phyloP scores from a whole-genome alignment of 2,797 vertebrate genomes.

The Neostethus bicornis region DNA sequence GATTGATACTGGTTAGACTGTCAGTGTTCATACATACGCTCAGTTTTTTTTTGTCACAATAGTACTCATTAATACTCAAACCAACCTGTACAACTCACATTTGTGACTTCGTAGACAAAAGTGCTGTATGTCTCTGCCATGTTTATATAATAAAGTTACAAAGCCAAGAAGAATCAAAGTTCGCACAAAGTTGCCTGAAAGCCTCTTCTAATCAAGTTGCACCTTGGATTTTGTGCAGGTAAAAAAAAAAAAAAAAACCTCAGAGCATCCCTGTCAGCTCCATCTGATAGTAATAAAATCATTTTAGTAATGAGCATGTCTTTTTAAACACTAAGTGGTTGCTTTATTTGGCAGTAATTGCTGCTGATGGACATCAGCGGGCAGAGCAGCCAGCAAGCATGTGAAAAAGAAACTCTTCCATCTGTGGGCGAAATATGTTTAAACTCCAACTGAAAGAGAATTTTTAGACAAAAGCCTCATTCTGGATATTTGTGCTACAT shows the following conservation, averaged over 20 bases:
- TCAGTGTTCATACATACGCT: neutral
- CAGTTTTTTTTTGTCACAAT: too few relatives aligned
- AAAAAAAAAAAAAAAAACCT: neutral
- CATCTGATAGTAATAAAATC: constrained; percentile 6
- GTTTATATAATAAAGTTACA: too few relatives aligned
- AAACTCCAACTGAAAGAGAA: constrained; percentile 25
- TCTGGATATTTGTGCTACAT: constrained; percentile 28
- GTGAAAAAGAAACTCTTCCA: constrained; percentile 30
- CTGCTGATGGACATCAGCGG: constrained; percentile 37
- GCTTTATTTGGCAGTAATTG: constrained; percentile 35
- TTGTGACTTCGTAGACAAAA: too few relatives aligned
- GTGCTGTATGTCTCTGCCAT: too few relatives aligned
- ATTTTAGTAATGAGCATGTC: constrained; percentile 5
- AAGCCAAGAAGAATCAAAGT: neutral
- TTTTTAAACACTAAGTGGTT: constrained; percentile 14
- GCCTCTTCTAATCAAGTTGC: neutral
- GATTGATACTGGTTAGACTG: neutral
- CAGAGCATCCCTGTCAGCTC: neutral
- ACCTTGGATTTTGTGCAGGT: neutral
- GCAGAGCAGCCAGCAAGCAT: constrained; percentile 26
- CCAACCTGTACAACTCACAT: too few relatives aligned
- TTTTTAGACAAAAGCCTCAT: constrained; percentile 17
- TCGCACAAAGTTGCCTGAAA: neutral
- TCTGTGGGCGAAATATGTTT: constrained; percentile 44
- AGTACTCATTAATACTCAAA: too few relatives aligned